Evolutionary conservation across 2,888 invertebrate species (phyloP).

Genomic region (Nematopogon swammerdamellus): DNA sequence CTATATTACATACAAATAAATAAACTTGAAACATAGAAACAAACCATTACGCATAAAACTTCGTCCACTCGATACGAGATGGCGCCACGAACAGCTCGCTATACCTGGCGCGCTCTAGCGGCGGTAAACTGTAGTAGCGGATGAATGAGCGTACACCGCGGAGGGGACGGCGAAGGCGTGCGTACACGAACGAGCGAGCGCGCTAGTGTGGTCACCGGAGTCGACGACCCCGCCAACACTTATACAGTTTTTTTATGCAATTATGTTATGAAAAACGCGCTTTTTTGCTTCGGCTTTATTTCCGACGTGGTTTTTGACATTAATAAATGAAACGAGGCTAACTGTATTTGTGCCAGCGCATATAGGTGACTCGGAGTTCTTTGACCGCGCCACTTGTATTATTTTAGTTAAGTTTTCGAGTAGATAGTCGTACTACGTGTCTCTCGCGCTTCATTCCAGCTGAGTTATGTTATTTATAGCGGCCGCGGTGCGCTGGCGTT

Average conservation of each 20-base stretch:
- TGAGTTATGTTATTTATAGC: neutral
- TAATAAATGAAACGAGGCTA: neutral
- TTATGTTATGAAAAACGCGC: neutral
- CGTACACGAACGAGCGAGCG: conserved; percentile 3
- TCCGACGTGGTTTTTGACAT: neutral
- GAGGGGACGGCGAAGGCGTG: neutral
- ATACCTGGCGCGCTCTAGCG: neutral
- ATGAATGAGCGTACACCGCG: neutral
- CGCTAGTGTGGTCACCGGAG: conserved; percentile 23
- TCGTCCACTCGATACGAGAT: conserved; percentile 41
- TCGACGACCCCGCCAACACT: neutral
- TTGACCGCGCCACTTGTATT: neutral
- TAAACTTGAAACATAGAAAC: too few species aligned
- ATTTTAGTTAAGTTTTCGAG: neutral
- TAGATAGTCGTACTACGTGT: neutral
- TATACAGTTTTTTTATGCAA: neutral
- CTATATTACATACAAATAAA: too few species aligned
- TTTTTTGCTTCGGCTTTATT: neutral
- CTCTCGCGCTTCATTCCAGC: neutral
- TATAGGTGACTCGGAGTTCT: neutral
- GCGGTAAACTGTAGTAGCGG: neutral
- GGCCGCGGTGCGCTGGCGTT: neutral
- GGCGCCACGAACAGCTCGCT: conserved; percentile 19
- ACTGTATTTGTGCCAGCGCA: neutral
- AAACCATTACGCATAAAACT: conserved; percentile 19